phyloP scores from a whole-genome alignment of 1,140 invertebrate species.

The Drosophila jambulina region DNA sequence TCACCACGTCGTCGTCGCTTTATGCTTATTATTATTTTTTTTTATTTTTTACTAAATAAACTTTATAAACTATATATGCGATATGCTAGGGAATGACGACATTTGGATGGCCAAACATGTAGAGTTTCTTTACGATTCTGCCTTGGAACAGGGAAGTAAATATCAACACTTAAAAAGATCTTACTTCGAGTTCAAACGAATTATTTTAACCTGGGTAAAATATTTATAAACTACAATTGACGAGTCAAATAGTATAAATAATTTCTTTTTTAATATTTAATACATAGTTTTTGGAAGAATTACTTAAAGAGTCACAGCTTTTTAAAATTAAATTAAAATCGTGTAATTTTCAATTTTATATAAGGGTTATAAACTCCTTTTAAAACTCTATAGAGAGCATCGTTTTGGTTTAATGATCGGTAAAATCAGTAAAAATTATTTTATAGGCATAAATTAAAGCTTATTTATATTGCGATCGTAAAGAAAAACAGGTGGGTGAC shows the following conservation, averaged over 20 bases:
- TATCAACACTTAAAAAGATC: background rate
- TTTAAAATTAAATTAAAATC: background rate
- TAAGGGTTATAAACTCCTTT: too few species aligned
- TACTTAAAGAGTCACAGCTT: background rate
- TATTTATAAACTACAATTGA: background rate
- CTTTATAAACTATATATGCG: conserved; percentile 10
- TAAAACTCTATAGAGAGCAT: background rate
- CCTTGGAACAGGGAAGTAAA: background rate
- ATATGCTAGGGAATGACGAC: conserved; percentile 28
- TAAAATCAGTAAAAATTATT: background rate
- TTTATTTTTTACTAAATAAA: conserved; percentile 3
- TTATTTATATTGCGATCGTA: conserved; percentile 4
- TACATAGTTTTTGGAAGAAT: background rate
- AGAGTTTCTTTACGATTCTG: conserved; percentile 27
- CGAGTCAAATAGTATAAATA: too few species aligned
- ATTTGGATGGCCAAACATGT: conserved; percentile 18
- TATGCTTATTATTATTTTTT: conserved; percentile 5
- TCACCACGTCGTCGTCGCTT: conserved; percentile 23
- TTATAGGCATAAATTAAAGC: background rate
- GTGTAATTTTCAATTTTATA: background rate
- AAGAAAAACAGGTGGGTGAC: conserved; percentile 23
- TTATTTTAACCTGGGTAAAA: too few species aligned
- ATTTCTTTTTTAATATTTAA: too few species aligned
- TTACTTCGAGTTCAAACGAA: background rate
- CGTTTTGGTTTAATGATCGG: background rate